Evolutionary conservation across 2,888 invertebrate species (phyloP).

Genomic region (Heliconius hortense): DNA sequence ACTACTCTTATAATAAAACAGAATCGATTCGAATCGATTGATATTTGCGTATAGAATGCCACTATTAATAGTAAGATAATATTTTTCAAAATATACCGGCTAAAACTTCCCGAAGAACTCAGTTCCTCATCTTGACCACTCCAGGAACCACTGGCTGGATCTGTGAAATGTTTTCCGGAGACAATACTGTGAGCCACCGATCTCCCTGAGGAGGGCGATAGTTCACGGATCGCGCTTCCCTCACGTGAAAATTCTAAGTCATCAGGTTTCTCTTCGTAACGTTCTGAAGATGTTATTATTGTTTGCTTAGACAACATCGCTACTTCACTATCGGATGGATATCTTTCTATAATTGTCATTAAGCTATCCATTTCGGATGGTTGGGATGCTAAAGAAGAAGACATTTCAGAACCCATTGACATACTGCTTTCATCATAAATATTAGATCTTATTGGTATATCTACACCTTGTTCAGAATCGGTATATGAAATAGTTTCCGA

Average conservation of each 20-base stretch:
- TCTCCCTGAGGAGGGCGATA: conserved; percentile 79
- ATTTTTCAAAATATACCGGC: conserved; percentile 60
- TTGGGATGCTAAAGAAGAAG: conserved; percentile 77
- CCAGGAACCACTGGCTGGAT: conserved; percentile 81
- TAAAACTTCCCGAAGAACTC: conserved; percentile 79
- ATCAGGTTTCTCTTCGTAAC: conserved; percentile 62
- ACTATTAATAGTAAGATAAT: too few species aligned
- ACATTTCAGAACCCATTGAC: conserved; percentile 78
- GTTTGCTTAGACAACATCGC: conserved; percentile 70
- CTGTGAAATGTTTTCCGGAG: conserved; percentile 80
- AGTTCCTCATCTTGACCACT: conserved; percentile 79
- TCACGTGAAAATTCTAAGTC: conserved; percentile 73
- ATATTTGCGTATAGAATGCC: too few species aligned
- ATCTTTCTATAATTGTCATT: conserved; percentile 74
- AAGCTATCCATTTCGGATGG: conserved; percentile 78
- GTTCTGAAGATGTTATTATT: conserved; percentile 55
- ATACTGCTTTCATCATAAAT: conserved; percentile 67
- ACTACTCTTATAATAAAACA: background rate
- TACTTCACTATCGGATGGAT: conserved; percentile 72
- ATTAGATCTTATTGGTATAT: conserved; percentile 67
- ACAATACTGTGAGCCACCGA: conserved; percentile 76
- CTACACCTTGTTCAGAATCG: conserved; percentile 72
- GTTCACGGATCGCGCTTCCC: conserved; percentile 71
- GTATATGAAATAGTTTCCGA: conserved; percentile 71
- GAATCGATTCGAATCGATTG: too few species aligned